Base-by-base conservation (phyloP, 2,113 vertebrate species). In the Tachysurus fulvidraco region DNA sequence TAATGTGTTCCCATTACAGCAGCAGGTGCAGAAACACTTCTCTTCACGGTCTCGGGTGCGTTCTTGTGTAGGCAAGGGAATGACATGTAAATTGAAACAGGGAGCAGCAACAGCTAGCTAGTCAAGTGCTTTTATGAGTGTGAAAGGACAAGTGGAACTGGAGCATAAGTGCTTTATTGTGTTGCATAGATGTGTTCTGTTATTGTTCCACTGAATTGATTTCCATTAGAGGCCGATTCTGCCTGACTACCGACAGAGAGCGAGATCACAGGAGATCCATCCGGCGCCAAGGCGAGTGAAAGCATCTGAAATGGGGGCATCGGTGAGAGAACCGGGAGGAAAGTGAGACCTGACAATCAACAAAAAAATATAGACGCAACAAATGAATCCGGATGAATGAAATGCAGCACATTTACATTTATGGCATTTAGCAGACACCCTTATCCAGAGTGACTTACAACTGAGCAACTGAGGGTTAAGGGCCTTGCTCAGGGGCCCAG, bases 181-280 rank as follows among this genome's bases (percentile, higher is more conserved):
- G 81, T 92, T 81, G 46, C 54, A 28, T 55, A 21, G 81, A 92
- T 89, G 74, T 81, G 57, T 77, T 74, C 3, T 81, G 74, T 89
- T 91, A 91, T 91, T 92, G 90, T 92, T 91, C 41, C 87, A n/a
- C 85, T 78, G 84, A 93, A 94, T 91, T 89, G 85, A 92, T 91
- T 91, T 91, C 88, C 71, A 90, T 92, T 90, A 88, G 71, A 67
- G 57, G 41, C 76, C 62, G 88, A 83, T 91, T 90, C 87, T 91
- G 69, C 55, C 55, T 21, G 19, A 16, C 89, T 90, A 89, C 89
- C 90, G 5, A 30, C 84, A 89, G 50, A 77, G 28, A 83, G 6
- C 36, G 36, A 88, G 21, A n/a, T 8, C 44, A 44, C 46, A 25
- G 76, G 69, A 30, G 52, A 57, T 17, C 19, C 78, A 80, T 59